A percentile compares a stretch with the other conserved stretches of the same genome.
These are phyloP conservation scores for Leptestheria dahalacensis DNA, from an alignment of 1,140 invertebrate species.

Conservation along the genomic window DNA sequence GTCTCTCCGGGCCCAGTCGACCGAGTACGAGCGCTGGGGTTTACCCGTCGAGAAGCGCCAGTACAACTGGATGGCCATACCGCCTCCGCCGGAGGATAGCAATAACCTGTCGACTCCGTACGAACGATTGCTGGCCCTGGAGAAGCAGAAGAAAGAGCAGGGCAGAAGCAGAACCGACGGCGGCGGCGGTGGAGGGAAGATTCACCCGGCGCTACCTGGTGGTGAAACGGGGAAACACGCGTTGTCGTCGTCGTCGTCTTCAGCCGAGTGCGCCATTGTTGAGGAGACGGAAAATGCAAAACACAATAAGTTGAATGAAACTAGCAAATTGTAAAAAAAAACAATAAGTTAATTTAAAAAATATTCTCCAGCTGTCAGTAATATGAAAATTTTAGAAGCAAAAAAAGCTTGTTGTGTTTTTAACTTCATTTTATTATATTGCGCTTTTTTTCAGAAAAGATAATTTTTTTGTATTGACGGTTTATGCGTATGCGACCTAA, in stretches of 20 bases:
- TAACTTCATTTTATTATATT: too few relatives aligned
- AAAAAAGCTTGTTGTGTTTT: too few relatives aligned
- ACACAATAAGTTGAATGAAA: not conserved
- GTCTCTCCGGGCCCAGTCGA: slow-evolving; percentile 61
- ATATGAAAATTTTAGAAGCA: too few relatives aligned
- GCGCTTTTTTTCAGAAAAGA: too few relatives aligned
- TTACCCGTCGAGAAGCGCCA: slow-evolving; percentile 63
- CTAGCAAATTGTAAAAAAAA: not conserved
- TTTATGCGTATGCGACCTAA: too few relatives aligned
- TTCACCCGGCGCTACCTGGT: not conserved
- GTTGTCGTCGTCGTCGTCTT: not conserved
- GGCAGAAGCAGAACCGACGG: not conserved
- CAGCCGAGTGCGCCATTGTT: not conserved
- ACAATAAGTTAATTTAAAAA: too few relatives aligned
- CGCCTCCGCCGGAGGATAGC: slow-evolving; percentile 69
- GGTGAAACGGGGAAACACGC: not conserved
- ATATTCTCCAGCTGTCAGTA: too few relatives aligned
- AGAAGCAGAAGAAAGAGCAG: slow-evolving; percentile 7
- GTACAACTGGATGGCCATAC: slow-evolving; percentile 83
- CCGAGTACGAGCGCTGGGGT: slow-evolving; percentile 76
- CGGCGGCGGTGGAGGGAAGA: not conserved
- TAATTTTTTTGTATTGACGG: too few relatives aligned
- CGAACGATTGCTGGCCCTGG: slow-evolving; percentile 8
- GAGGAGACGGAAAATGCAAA: not conserved
- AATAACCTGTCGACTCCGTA: slow-evolving; percentile 11